Evolutionary conservation across 2,888 invertebrate species (phyloP).

Genomic region (Eupsilia transversa): DNA sequence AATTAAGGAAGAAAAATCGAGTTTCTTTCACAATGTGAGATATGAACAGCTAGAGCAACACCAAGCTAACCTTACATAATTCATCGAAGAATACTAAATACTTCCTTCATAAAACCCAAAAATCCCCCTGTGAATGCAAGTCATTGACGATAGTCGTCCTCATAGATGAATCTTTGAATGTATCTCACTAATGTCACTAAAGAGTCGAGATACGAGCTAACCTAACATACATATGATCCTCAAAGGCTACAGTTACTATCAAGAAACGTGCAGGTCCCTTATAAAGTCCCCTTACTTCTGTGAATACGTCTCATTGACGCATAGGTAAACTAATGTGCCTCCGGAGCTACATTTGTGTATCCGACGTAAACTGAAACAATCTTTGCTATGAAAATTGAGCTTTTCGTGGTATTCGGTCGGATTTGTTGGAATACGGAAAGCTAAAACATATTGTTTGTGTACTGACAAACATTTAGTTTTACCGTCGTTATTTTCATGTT

Average conservation of each 20-base stretch:
- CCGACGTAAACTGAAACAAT: constrained; percentile 26
- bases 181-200: constrained; percentile 7
- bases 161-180: background rate
- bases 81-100: background rate
- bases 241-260: constrained; percentile 3
- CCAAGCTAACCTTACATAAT: background rate
- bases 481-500: background rate
- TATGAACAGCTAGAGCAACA: background rate
- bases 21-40: background rate
- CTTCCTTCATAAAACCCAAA: background rate
- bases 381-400: constrained; percentile 37
- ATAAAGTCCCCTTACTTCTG: constrained; percentile 6
- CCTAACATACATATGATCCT: background rate
- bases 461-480: constrained; percentile 10
- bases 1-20: background rate
- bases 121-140: background rate
- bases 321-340: constrained; percentile 29
- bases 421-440: constrained; percentile 9
- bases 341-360: constrained; percentile 14
- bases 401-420: constrained; percentile 2
- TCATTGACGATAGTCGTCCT: background rate
- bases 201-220: constrained; percentile 7
- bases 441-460: constrained; percentile 1
- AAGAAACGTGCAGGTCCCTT: background rate
- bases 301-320: constrained; percentile 37